A percentile compares a stretch with the other conserved stretches of the same genome.
phyloP scores from a whole-genome alignment of 92 coral and sea anemone species.

The Chrysogorgia sp. region DNA sequence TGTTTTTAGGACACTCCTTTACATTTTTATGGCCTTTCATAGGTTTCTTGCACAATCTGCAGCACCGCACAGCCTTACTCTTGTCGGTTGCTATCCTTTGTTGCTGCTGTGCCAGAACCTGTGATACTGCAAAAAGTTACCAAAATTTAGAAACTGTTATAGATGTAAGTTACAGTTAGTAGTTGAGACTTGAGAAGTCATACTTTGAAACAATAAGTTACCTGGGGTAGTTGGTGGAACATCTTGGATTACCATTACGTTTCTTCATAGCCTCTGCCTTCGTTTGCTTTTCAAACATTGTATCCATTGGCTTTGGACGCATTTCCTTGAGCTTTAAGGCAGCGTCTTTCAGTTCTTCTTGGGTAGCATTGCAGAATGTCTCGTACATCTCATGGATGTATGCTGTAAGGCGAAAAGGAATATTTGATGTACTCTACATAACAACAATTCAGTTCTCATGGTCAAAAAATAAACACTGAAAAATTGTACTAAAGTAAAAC shows the following conservation, averaged over 20 bases:
- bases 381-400: constrained; percentile 56
- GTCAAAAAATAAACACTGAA: constrained; percentile 12
- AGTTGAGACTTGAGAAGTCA: not conserved
- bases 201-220: not conserved
- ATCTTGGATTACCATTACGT: constrained; percentile 41
- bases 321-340: constrained; percentile 35
- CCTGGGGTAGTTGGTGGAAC: constrained; percentile 62
- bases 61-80: constrained; percentile 2
- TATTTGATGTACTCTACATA: not conserved
- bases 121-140: constrained; percentile 7
- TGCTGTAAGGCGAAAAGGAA: constrained; percentile 21
- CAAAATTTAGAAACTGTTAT: not conserved
- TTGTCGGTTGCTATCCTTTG: constrained; percentile 2
- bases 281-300: constrained; percentile 57
- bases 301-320: constrained; percentile 65
- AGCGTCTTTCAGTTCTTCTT: constrained; percentile 35
- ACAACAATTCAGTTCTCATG: not conserved
- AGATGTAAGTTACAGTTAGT: no score
- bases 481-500: constrained; percentile 32
- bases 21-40: constrained; percentile 31
- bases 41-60: constrained; percentile 31
- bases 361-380: constrained; percentile 42
- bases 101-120: constrained; percentile 3
- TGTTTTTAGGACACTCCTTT: not conserved
- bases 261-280: constrained; percentile 50